Conservation (phyloP, 2,888 invertebrate species). For the Altica lythri region DNA sequence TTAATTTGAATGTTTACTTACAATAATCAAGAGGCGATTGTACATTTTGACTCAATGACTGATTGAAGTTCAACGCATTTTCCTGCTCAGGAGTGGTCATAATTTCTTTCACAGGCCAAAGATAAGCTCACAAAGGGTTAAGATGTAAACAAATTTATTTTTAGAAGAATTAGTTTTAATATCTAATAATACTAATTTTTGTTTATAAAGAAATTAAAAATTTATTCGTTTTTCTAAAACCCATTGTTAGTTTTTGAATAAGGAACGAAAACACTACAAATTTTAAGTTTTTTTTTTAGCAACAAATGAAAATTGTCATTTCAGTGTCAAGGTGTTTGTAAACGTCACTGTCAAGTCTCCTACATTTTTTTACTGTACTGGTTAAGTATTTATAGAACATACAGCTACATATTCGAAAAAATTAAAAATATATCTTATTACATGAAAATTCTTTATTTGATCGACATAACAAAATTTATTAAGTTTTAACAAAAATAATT, state of each 20-base stretch:
- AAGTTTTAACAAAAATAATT: too few relatives aligned
- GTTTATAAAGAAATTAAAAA: neutral
- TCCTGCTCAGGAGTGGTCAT: slow-evolving; percentile 30
- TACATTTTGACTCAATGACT: slow-evolving; percentile 25
- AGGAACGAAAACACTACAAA: neutral
- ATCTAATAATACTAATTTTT: neutral
- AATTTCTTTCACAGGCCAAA: neutral
- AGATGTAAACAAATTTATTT: neutral
- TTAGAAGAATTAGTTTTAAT: neutral
- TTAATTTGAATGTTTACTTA: slow-evolving; percentile 39
- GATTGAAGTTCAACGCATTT: slow-evolving; percentile 20
- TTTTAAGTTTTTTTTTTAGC: slow-evolving; percentile 1
- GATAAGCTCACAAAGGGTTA: neutral
- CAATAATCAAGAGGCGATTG: slow-evolving; percentile 47
- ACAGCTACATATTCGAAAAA: too few relatives aligned
- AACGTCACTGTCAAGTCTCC: too few relatives aligned
- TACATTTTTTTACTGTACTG: too few relatives aligned
- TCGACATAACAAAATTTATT: too few relatives aligned
- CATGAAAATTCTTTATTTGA: too few relatives aligned
- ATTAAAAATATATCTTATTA: too few relatives aligned
- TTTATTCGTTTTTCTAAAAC: neutral
- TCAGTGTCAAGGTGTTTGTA: too few relatives aligned
- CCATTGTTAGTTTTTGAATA: neutral
- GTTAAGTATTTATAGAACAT: too few relatives aligned
- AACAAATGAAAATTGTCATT: slow-evolving; percentile 10